A percentile compares a stretch with the other conserved stretches of the same genome.
These are phyloP conservation scores for Petroica traversi DNA, from an alignment of 2,113 vertebrate genomes.

Conservation along the genomic window DNA sequence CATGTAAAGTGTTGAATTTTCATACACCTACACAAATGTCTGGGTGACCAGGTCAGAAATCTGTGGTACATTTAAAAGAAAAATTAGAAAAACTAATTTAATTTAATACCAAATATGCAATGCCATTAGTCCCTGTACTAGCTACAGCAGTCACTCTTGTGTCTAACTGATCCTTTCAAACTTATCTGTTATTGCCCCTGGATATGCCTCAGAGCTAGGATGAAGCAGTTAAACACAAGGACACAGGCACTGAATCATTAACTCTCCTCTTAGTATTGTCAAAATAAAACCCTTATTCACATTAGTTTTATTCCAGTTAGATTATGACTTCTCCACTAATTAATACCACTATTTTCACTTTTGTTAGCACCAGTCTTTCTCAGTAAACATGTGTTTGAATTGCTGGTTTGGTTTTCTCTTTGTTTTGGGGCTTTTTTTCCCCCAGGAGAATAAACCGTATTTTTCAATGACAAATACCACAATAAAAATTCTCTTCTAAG, in stretches of 20 bases:
- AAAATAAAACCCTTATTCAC: not conserved
- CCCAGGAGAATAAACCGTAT: not conserved
- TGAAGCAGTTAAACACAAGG: not conserved
- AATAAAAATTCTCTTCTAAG: not conserved
- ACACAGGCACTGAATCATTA: not conserved
- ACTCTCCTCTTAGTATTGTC: not conserved
- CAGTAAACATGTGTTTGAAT: not conserved
- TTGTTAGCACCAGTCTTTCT: not conserved
- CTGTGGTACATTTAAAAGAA: not conserved
- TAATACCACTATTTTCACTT: not conserved
- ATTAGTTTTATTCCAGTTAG: not conserved
- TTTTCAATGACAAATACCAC: not conserved
- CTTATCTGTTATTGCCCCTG: not conserved
- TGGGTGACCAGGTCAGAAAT: not conserved
- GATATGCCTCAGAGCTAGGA: not conserved
- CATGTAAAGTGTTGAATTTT: not conserved
- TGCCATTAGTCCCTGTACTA: not conserved
- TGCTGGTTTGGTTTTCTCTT: not conserved
- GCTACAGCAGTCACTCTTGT: not conserved
- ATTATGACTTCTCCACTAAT: not conserved
- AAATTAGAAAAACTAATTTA: not conserved
- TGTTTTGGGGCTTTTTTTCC: accelerated
- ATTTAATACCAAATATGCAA: not conserved
- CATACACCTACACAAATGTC: not conserved
- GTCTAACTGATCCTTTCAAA: not conserved